A percentile compares a stretch with the other conserved stretches of the same genome.
Evolutionary conservation across 2,888 invertebrate genomes (phyloP).

Genomic region (Meghimatium bilineatum): DNA sequence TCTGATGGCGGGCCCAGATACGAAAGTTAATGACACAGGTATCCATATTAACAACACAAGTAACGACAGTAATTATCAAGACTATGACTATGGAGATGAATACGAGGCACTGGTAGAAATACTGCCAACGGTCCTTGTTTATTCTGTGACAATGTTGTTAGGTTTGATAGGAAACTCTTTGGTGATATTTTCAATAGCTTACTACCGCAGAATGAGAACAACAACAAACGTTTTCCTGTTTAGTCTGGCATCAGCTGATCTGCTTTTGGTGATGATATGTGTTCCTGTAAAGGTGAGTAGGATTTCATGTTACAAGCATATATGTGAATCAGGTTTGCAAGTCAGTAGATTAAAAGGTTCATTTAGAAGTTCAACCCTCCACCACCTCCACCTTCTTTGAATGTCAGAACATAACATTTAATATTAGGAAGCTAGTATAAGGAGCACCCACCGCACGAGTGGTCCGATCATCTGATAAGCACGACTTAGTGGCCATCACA

Average conservation of each 20-base stretch:
- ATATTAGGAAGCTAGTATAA: no score
- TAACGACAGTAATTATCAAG: neutral
- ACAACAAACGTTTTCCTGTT: conserved; percentile 84
- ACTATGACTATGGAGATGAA: neutral
- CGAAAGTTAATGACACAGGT: neutral
- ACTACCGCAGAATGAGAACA: conserved; percentile 80
- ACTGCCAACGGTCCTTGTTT: conserved; percentile 80
- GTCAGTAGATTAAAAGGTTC: no score
- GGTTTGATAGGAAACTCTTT: conserved; percentile 81
- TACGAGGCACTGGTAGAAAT: conserved; percentile 80
- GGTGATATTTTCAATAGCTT: conserved; percentile 80
- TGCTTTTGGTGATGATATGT: conserved; percentile 83
- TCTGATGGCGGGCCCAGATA: no score
- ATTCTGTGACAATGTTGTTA: conserved; percentile 81
- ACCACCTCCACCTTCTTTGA: no score
- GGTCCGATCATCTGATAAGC: no score
- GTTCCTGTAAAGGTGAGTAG: conserved; percentile 83
- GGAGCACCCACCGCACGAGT: no score
- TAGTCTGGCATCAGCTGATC: conserved; percentile 83
- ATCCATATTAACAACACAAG: neutral
- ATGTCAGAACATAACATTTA: no score
- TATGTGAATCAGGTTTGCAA: no score
- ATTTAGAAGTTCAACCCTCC: no score
- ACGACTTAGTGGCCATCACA: no score
- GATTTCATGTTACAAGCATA: no score